Percentiles rank a stretch among this genome's conserved stretches.
phyloP scores from a whole-genome alignment of 2,797 vertebrate species.

The Gobio occitaniae region DNA sequence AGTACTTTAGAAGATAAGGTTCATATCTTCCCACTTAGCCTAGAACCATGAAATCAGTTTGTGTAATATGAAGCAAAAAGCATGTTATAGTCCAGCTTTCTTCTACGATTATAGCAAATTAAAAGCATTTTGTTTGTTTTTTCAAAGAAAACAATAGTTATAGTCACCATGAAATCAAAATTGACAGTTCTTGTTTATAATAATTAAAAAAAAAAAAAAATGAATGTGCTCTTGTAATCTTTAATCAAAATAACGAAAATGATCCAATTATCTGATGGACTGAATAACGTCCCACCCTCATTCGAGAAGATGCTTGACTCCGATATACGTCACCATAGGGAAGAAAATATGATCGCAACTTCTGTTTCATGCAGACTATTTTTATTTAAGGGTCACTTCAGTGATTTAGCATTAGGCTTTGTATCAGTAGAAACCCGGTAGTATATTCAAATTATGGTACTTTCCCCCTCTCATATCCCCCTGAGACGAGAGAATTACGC shows the following conservation, averaged over 20 bases:
- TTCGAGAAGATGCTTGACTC: too few relatives aligned
- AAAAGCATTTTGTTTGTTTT: background rate
- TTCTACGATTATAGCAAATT: background rate
- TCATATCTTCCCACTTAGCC: background rate
- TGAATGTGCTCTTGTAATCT: background rate
- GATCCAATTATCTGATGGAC: background rate
- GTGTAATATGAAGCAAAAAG: background rate
- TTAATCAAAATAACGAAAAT: background rate
- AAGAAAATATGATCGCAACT: background rate
- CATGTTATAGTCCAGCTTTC: background rate
- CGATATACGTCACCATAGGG: background rate
- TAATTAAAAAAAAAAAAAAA: too few relatives aligned
- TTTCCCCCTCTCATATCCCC: too few relatives aligned
- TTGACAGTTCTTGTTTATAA: too few relatives aligned
- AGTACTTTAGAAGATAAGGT: conserved; percentile 9
- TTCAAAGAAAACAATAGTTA: background rate
- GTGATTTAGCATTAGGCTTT: too few relatives aligned
- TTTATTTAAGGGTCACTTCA: background rate
- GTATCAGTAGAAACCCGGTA: too few relatives aligned
- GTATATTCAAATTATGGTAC: too few relatives aligned
- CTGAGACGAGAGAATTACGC: too few relatives aligned
- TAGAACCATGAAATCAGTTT: background rate
- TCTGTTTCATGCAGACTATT: background rate
- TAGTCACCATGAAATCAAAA: background rate
- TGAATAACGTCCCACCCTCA: background rate